phyloP scores from a whole-genome alignment of 2,113 vertebrate species.

The Canis aureus region DNA sequence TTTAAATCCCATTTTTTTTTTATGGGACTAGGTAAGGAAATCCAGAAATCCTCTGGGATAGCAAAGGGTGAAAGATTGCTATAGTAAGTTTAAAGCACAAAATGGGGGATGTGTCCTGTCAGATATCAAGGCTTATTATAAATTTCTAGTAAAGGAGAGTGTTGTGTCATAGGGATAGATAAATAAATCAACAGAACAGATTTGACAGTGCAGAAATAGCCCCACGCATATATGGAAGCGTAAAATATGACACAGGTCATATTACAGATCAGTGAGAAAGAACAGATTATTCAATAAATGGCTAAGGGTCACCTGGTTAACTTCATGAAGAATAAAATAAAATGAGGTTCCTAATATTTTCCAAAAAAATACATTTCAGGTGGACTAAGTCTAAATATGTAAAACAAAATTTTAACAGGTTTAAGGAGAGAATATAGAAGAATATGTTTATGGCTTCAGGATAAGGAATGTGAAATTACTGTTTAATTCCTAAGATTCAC shows the following conservation, averaged over 20 bases:
- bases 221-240: neutral
- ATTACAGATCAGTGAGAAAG: neutral
- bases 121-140: conserved; percentile 52
- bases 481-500: neutral
- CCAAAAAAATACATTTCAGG: neutral
- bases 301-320: neutral
- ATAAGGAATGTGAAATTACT: neutral
- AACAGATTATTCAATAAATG: neutral
- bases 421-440: neutral
- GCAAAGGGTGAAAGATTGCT: conserved; percentile 11
- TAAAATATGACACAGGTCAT: neutral
- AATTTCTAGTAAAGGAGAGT: conserved; percentile 47
- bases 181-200: conserved; percentile 1
- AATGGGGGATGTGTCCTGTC: neutral
- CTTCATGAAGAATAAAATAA: conserved; percentile 39
- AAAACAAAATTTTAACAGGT: conserved; percentile 48
- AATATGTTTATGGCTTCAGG: neutral
- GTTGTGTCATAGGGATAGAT: neutral
- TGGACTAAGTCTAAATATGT: conserved; percentile 4
- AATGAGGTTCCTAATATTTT: conserved; percentile 7
- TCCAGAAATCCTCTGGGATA: conserved; percentile 55
- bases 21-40: conserved; percentile 37
- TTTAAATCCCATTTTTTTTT: neutral
- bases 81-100: conserved; percentile 21
- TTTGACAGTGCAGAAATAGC: neutral